These are phyloP conservation scores for Stegastes partitus DNA, from an alignment of 2,113 vertebrate species.

Conservation along the genomic window DNA sequence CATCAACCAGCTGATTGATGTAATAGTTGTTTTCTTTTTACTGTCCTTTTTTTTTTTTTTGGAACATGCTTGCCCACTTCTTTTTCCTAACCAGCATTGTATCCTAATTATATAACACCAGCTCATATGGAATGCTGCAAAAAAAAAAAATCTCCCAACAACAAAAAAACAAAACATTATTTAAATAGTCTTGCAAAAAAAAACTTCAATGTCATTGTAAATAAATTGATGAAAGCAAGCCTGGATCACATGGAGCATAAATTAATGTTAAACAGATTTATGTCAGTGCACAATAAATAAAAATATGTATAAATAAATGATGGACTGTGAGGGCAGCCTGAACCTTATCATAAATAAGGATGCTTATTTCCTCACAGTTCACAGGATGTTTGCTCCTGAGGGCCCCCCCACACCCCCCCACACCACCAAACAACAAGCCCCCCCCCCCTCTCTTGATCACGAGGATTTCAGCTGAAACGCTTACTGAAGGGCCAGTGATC, in stretches of 20 bases:
- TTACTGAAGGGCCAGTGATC: constrained; percentile 71
- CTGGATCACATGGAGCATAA: neutral
- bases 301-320: constrained; percentile 5
- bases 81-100: constrained; percentile 36
- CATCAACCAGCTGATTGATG: constrained; percentile 86
- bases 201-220: neutral
- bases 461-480: constrained; percentile 75
- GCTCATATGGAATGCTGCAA: neutral
- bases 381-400: constrained; percentile 66
- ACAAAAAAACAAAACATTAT: neutral
- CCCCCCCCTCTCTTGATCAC: constrained; percentile 70
- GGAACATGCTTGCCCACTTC: constrained; percentile 44
- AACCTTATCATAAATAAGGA: constrained; percentile 59
- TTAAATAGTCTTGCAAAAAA: neutral
- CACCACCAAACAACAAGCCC: constrained; percentile 44
- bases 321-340: neutral
- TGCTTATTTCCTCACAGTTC: constrained; percentile 51
- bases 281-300: neutral
- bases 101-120: neutral
- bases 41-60: neutral
- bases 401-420: no score
- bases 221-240: neutral
- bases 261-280: neutral
- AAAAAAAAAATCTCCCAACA: neutral
- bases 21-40: constrained; percentile 68